A percentile compares a stretch with the other conserved stretches of the same genome.
phyloP scores from a whole-genome alignment of 2,888 invertebrate genomes.

The Caenorhabditis doughertyi region DNA sequence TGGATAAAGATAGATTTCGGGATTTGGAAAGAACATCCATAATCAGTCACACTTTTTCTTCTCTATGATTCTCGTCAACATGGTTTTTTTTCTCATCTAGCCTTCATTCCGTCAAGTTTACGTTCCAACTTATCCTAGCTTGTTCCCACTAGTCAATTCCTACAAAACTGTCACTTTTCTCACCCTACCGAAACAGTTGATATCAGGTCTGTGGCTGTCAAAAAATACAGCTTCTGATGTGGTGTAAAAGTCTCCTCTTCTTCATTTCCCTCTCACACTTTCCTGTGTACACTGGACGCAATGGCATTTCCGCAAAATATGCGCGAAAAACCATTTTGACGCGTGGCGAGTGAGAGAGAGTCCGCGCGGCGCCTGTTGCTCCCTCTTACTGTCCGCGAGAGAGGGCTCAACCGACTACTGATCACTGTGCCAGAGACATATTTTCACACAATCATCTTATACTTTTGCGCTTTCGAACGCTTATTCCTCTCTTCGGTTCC shows the following conservation, averaged over 20 bases:
- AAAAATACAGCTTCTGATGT: constrained; percentile 15
- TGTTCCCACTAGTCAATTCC: not conserved
- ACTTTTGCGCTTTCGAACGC: constrained; percentile 44
- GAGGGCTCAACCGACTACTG: constrained; percentile 37
- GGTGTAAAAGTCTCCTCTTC: too few relatives aligned
- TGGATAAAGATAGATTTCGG: too few relatives aligned
- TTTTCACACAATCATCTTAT: constrained; percentile 21
- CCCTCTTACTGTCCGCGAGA: not conserved
- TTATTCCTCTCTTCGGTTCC: constrained; percentile 5
- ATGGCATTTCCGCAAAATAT: constrained; percentile 62
- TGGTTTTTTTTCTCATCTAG: too few relatives aligned
- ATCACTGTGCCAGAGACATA: constrained; percentile 39
- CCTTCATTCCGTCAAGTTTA: too few relatives aligned
- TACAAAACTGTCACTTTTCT: constrained; percentile 26
- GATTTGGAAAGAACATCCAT: too few relatives aligned
- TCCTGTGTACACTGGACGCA: constrained; percentile 31
- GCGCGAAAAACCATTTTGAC: constrained; percentile 61
- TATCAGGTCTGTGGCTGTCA: constrained; percentile 17
- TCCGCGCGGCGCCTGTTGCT: constrained; percentile 29
- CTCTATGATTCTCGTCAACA: too few relatives aligned
- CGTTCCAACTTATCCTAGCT: not conserved
- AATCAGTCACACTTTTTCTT: too few relatives aligned
- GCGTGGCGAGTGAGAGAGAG: constrained; percentile 39
- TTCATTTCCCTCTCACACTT: too few relatives aligned
- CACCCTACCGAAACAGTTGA: not conserved